Conservation (phyloP, 1,140 invertebrate species). For the Orchesella cincta region DNA sequence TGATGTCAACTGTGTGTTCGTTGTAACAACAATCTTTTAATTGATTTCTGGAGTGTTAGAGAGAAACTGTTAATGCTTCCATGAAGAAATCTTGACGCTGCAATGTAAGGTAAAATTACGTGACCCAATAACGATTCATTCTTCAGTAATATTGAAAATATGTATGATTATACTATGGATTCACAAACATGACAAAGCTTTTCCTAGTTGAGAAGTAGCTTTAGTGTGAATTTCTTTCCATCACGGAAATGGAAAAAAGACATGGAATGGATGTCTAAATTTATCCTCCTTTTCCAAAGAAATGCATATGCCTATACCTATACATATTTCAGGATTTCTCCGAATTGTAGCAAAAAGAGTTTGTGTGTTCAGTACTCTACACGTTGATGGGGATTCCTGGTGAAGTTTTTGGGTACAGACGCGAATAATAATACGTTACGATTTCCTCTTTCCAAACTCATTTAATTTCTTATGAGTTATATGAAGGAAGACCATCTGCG, state of each 20-base stretch:
- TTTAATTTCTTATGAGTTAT: neutral
- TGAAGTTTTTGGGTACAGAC: neutral
- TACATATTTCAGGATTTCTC: neutral
- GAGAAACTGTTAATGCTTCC: neutral
- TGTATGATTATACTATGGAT: neutral
- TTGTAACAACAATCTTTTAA: neutral
- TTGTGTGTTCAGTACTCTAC: neutral
- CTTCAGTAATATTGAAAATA: neutral
- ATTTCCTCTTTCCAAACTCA: neutral
- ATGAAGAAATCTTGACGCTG: neutral
- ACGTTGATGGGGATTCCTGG: neutral
- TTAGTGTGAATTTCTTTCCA: neutral
- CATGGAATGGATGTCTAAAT: neutral
- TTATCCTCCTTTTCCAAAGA: neutral
- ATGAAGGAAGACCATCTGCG: neutral
- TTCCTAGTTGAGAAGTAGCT: neutral
- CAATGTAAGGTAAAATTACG: neutral
- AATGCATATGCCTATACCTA: neutral
- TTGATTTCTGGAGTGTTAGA: neutral
- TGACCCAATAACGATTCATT: neutral
- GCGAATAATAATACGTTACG: neutral
- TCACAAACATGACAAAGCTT: neutral
- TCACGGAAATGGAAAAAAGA: neutral
- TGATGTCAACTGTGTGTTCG: neutral
- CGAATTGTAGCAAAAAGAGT: neutral